These are phyloP conservation scores for Chelmon rostratus DNA, from an alignment of 2,797 vertebrate species.

Conservation along the genomic window DNA sequence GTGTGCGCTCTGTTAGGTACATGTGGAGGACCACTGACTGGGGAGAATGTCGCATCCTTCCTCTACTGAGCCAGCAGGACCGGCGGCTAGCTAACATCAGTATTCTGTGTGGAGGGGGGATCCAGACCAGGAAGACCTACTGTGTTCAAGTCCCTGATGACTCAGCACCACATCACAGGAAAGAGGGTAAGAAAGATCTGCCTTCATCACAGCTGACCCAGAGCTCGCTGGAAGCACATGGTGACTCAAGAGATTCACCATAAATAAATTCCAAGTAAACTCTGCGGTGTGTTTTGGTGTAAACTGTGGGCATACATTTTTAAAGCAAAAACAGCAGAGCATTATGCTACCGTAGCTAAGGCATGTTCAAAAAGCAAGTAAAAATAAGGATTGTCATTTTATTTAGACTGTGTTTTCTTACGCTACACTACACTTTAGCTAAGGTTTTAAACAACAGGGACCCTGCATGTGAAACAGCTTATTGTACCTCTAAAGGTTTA, in stretches of 20 bases:
- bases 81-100: slow-evolving; percentile 74
- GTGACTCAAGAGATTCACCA: slow-evolving; percentile 32
- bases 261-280: slow-evolving; percentile 46
- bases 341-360: slow-evolving; percentile 9
- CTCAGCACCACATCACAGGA: slow-evolving; percentile 76
- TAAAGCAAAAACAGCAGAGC: slow-evolving; percentile 22
- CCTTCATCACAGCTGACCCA: slow-evolving; percentile 33
- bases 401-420: slow-evolving; percentile 17
- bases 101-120: slow-evolving; percentile 91
- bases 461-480: slow-evolving; percentile 9
- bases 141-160: slow-evolving; percentile 88
- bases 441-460: slow-evolving; percentile 5
- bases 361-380: neutral
- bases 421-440: neutral
- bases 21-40: slow-evolving; percentile 94
- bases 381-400: neutral
- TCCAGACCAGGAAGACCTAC: slow-evolving; percentile 93
- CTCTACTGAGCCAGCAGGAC: slow-evolving; percentile 89
- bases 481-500: slow-evolving; percentile 9
- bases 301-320: slow-evolving; percentile 30
- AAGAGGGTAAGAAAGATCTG: slow-evolving; percentile 87
- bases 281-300: slow-evolving; percentile 14
- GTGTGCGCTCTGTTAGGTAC: slow-evolving; percentile 84
- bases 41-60: slow-evolving; percentile 90
- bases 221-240: slow-evolving; percentile 33